These are phyloP conservation scores for Spialia ferax DNA, from an alignment of 2,888 invertebrate species.

Conservation along the genomic window DNA sequence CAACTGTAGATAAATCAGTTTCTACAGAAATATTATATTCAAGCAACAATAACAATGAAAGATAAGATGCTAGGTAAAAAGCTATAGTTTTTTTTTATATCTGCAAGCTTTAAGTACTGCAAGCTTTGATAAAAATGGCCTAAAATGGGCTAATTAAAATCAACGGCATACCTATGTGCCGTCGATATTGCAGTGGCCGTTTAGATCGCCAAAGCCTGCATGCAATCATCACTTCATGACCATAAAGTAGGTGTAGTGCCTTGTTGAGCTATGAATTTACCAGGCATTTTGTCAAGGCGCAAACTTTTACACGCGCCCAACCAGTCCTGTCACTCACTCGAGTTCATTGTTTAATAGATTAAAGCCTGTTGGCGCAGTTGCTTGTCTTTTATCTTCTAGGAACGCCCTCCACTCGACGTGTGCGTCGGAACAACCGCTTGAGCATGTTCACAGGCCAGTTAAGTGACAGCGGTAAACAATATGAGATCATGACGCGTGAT, in stretches of 20 bases:
- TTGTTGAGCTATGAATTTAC: conserved; percentile 14
- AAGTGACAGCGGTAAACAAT: conserved; percentile 60
- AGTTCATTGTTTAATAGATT: conserved; percentile 34
- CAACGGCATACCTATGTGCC: background rate
- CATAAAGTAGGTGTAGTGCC: background rate
- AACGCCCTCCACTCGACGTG: conserved; percentile 48
- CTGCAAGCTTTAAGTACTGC: background rate
- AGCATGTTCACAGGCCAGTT: conserved; percentile 52
- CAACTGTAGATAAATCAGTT: too few relatives aligned
- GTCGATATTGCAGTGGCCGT: background rate
- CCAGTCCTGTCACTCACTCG: conserved; percentile 31
- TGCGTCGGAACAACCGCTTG: conserved; percentile 53
- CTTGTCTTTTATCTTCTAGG: conserved; percentile 36
- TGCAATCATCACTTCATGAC: conserved; percentile 1
- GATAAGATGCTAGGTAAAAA: too few relatives aligned
- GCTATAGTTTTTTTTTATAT: too few relatives aligned
- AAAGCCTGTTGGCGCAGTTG: conserved; percentile 38
- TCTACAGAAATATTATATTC: background rate
- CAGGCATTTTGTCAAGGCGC: conserved; percentile 24
- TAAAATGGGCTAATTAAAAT: background rate
- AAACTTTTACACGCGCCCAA: conserved; percentile 16
- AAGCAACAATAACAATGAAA: too few relatives aligned
- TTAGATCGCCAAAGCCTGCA: background rate
- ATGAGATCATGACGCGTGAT: conserved; percentile 40
- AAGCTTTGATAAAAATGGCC: background rate